Base-by-base conservation (phyloP, 2,797 vertebrate genomes). In the Gobio occitaniae region DNA sequence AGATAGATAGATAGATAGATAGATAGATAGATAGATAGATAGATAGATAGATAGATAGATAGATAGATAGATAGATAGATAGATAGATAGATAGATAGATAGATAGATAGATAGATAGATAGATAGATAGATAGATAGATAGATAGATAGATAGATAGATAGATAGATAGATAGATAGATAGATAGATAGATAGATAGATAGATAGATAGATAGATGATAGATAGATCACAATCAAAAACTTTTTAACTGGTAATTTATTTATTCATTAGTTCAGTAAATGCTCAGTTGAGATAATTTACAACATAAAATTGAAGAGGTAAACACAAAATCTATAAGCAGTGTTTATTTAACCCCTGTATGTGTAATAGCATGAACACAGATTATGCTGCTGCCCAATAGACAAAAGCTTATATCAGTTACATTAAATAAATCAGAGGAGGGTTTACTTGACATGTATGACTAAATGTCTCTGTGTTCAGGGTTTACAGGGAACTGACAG, bases 181-280 rank as follows among this genome's bases (percentile, higher is more conserved):
- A 48, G 47, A 29, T 3, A 71, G 19, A n/a, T 48, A 74, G 47
- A 29, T 29, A 32, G 16, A 44, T 4, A 70, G 38, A 70, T 4
- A 17, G 44, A 17, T 48, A 50, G 25, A 76, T 38, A 13, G 17
- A 38, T 8, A 8, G 21, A 44, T 25, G 56, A 65, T 8, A 81
- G 52, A 71, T 21, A 29, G 44, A 68, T 6, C 2, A 80, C 78
- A 36, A 10, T 36, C 7, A n/a, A 25, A 2, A n/a, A 59, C 9
- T 25, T 50, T 21, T 48, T 17, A 61, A 47, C 11, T 10, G 66
- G 69, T 50, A 19, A 47, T 61, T 61, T 50, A 63, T 66, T 68
- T 77, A 84, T 84, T 78, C 47, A 78, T 52, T 82, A 69, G 63
- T 86, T 72, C 32, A 68, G 56, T 75, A 78, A 72, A 25, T 59